Percentiles rank a stretch among this genome's conserved stretches.
phyloP scores from a whole-genome alignment of 2,113 vertebrate genomes.

The Hirundichthys speculiger region DNA sequence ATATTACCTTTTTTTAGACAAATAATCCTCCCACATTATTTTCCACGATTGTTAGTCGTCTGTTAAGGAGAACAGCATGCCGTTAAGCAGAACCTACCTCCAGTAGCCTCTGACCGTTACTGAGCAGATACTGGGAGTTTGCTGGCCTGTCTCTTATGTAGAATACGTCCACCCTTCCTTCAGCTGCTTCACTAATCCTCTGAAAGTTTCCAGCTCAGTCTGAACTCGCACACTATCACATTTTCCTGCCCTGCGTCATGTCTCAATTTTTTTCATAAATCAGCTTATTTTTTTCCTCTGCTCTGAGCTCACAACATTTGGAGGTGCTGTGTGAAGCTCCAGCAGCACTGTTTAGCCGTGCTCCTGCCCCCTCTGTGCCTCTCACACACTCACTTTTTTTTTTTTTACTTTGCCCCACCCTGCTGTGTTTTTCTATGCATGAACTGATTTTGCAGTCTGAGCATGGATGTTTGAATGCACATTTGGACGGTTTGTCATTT shows the following conservation, averaged over 20 bases:
- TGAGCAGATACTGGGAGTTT: constrained; percentile 14
- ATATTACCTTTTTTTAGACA: no score
- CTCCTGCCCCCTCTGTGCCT: constrained; percentile 12
- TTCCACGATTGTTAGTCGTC: not conserved
- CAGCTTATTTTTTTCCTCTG: not conserved
- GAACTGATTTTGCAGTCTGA: constrained; percentile 26
- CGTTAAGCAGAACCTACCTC: constrained; percentile 60
- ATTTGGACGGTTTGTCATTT: not conserved
- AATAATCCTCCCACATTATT: not conserved
- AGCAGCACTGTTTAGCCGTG: constrained; percentile 1
- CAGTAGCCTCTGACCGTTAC: constrained; percentile 1
- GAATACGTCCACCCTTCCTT: constrained; percentile 25
- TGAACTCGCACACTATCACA: constrained; percentile 50
- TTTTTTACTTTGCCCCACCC: constrained; percentile 53
- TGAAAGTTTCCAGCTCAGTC: constrained; percentile 47
- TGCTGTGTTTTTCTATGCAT: constrained; percentile 7
- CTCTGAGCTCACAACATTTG: constrained; percentile 30
- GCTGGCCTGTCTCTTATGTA: constrained; percentile 40
- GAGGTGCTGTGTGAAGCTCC: constrained; percentile 1
- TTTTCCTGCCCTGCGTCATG: constrained; percentile 59
- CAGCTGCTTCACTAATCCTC: constrained; percentile 33
- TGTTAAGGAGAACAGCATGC: not conserved
- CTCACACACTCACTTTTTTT: constrained; percentile 23
- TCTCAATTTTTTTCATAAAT: constrained; percentile 11
- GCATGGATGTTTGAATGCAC: not conserved